These are phyloP conservation scores for Spodoptera picta DNA, from an alignment of 2,888 invertebrate species.

Conservation along the genomic window DNA sequence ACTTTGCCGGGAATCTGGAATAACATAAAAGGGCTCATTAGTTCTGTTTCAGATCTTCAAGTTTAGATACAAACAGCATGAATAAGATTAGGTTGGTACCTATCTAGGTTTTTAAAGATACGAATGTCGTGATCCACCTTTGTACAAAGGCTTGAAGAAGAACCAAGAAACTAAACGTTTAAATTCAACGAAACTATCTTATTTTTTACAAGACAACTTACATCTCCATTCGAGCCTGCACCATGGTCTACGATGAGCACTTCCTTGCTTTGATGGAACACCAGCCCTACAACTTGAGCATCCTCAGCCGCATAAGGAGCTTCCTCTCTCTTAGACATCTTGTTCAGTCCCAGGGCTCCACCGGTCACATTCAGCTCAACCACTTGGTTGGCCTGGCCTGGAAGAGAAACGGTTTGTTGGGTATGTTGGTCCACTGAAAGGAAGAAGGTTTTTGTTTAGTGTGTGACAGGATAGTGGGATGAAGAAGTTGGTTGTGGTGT, in stretches of 20 bases:
- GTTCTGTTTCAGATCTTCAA: background rate
- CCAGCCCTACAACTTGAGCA: constrained; percentile 95
- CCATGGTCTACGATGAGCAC: constrained; percentile 93
- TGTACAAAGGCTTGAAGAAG: too few relatives aligned
- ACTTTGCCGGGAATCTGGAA: constrained; percentile 86
- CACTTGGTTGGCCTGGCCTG: constrained; percentile 89
- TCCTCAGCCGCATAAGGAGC: constrained; percentile 95
- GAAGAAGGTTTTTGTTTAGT: constrained; percentile 29
- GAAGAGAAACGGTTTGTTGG: constrained; percentile 44
- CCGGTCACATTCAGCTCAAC: constrained; percentile 92
- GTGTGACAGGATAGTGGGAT: background rate
- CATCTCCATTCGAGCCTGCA: constrained; percentile 86
- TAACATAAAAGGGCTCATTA: background rate
- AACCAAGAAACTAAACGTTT: too few relatives aligned
- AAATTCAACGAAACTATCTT: too few relatives aligned
- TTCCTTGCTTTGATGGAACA: constrained; percentile 97
- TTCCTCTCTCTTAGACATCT: constrained; percentile 94
- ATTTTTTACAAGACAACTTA: constrained; percentile 43
- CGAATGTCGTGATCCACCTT: too few relatives aligned
- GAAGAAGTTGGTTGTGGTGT: too few relatives aligned
- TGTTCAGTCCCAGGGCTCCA: constrained; percentile 93
- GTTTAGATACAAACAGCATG: too few relatives aligned
- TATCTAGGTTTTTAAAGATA: too few relatives aligned
- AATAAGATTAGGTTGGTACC: too few relatives aligned
- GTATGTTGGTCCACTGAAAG: constrained; percentile 47